Evolutionary conservation across 2,888 invertebrate species (phyloP).

Genomic region (Subacronicta megacephala): DNA sequence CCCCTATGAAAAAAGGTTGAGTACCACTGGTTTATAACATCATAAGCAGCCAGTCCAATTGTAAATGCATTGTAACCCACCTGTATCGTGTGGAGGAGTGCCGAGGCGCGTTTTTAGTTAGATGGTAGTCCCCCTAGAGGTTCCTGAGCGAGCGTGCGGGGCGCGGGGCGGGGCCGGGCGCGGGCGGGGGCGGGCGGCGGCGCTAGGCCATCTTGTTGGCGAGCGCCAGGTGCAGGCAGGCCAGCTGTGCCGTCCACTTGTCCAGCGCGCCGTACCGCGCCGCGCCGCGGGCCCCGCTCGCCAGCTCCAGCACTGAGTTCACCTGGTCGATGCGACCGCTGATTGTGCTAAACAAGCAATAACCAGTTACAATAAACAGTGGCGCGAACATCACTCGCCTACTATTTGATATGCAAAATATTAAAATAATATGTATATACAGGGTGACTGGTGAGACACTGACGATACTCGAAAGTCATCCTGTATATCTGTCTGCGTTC

Average conservation of each 20-base stretch:
- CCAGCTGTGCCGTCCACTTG: constrained; percentile 98
- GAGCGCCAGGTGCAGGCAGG: constrained; percentile 96
- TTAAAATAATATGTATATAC: too few relatives aligned
- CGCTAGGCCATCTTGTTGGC: constrained; percentile 96
- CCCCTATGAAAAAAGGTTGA: too few relatives aligned
- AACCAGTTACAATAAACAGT: too few relatives aligned
- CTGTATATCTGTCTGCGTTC: too few relatives aligned
- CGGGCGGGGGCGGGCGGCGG: neutral
- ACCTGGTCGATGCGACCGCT: constrained; percentile 97
- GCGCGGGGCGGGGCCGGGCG: neutral
- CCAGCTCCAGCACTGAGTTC: constrained; percentile 97
- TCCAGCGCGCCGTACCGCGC: constrained; percentile 97
- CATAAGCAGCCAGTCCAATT: too few relatives aligned
- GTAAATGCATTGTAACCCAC: neutral
- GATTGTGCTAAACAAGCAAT: constrained; percentile 91
- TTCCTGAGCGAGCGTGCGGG: too few relatives aligned
- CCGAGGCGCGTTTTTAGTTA: neutral
- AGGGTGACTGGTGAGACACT: too few relatives aligned
- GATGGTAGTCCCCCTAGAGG: neutral
- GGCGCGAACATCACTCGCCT: too few relatives aligned
- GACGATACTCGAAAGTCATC: too few relatives aligned
- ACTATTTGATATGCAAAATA: too few relatives aligned
- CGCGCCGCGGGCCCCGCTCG: constrained; percentile 93
- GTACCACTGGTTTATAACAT: too few relatives aligned
- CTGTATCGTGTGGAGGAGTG: neutral